Evolutionary conservation across 2,888 invertebrate genomes (phyloP).

Genomic region (Eupithecia pulchellata): DNA sequence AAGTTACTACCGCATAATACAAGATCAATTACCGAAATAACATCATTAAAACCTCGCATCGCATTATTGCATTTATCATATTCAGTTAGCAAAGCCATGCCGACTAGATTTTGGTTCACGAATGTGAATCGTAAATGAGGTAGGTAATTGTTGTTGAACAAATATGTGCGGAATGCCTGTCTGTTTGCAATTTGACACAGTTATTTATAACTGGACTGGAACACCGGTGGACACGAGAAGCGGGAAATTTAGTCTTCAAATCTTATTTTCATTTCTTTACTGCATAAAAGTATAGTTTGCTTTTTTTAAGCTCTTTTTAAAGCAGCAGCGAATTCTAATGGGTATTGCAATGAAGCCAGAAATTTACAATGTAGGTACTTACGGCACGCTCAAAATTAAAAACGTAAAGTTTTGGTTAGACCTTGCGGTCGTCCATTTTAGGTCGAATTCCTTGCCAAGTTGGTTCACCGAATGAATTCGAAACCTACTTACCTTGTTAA

Average conservation of each 20-base stretch:
- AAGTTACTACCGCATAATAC: not conserved
- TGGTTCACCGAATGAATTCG: not conserved
- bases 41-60: not conserved
- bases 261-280: conserved; percentile 22
- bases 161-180: conserved; percentile 31
- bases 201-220: conserved; percentile 37
- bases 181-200: conserved; percentile 38
- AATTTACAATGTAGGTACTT: not conserved
- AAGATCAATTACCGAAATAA: not conserved
- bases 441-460: not conserved
- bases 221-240: conserved; percentile 34
- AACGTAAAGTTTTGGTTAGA: too few species aligned
- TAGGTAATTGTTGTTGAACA: conserved; percentile 22
- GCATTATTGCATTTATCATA: not conserved
- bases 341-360: not conserved
- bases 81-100: not conserved
- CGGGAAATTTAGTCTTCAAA: conserved; percentile 31
- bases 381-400: not conserved
- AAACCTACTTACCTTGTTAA: not conserved
- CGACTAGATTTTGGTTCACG: not conserved
- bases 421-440: not conserved
- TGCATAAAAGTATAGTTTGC: conserved; percentile 12
- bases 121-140: not conserved
- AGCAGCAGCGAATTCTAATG: not conserved
- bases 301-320: not conserved